phyloP scores from a whole-genome alignment of 1,140 invertebrate genomes.

The Choristoneura fumiferana region DNA sequence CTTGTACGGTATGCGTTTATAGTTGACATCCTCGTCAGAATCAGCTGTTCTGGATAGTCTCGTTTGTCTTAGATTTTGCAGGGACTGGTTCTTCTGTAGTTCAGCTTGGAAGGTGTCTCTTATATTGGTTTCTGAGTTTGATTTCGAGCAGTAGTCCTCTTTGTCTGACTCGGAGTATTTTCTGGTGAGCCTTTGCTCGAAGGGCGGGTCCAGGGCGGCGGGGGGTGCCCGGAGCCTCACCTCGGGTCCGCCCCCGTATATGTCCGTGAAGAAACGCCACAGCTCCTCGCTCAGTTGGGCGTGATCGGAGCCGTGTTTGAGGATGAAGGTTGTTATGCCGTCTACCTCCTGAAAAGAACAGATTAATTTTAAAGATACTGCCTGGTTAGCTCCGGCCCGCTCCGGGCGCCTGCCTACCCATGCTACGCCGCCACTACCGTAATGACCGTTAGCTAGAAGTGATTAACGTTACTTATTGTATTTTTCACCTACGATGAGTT shows the following conservation, averaged over 20 bases:
- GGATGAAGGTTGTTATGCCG: constrained; percentile 51
- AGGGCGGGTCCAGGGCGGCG: constrained; percentile 9
- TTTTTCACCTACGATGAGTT: too few relatives aligned
- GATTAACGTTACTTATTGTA: too few relatives aligned
- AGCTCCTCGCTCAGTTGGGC: constrained; percentile 90
- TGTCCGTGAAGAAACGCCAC: constrained; percentile 91
- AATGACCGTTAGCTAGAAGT: too few relatives aligned
- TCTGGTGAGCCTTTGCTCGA: constrained; percentile 31
- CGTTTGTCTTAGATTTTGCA: constrained; percentile 63
- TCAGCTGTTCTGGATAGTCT: constrained; percentile 41
- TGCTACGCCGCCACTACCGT: too few relatives aligned
- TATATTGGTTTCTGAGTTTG: constrained; percentile 59
- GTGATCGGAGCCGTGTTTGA: constrained; percentile 85
- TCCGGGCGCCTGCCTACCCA: too few relatives aligned
- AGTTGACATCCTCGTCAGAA: constrained; percentile 59
- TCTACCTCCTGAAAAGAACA: constrained; percentile 57
- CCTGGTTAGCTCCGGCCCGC: too few relatives aligned
- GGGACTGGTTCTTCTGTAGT: constrained; percentile 67
- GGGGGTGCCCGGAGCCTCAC: constrained; percentile 73
- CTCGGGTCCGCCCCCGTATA: constrained; percentile 94
- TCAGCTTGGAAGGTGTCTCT: constrained; percentile 40
- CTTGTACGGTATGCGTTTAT: constrained; percentile 45
- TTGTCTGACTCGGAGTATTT: constrained; percentile 63
- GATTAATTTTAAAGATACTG: too few relatives aligned
- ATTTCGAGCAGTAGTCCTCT: constrained; percentile 63